These are phyloP conservation scores for Synanthedon tipuliformis DNA, from an alignment of 2,888 invertebrate species.

Conservation along the genomic window DNA sequence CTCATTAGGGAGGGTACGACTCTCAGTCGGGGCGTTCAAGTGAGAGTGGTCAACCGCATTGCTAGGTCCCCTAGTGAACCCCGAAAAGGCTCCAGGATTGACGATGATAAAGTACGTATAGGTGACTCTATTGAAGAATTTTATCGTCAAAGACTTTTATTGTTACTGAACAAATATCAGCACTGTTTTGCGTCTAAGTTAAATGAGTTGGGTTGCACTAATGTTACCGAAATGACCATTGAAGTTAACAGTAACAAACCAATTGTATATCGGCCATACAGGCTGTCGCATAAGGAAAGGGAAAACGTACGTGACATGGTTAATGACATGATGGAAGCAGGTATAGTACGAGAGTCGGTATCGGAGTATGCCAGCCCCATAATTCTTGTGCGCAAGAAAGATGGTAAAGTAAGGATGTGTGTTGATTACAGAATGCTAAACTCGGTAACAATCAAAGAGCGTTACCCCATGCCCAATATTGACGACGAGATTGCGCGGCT, in stretches of 20 bases:
- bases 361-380: conserved; percentile 15
- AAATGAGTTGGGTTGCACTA: too few relatives aligned
- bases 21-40: too few relatives aligned
- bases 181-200: too few relatives aligned
- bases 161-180: background rate
- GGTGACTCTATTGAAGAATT: conserved; percentile 1
- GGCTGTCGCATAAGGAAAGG: conserved; percentile 11
- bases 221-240: too few relatives aligned
- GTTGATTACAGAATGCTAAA: conserved; percentile 11
- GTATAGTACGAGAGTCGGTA: conserved; percentile 10
- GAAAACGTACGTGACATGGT: conserved; percentile 12
- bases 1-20: too few relatives aligned
- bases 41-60: background rate
- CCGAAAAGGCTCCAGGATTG: background rate
- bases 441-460: conserved; percentile 12
- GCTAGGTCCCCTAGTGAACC: background rate
- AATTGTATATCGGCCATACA: conserved; percentile 13
- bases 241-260: conserved; percentile 1
- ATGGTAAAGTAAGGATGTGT: conserved; percentile 6
- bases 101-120: background rate
- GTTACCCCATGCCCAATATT: conserved; percentile 12
- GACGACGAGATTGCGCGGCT: conserved; percentile 11
- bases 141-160: too few relatives aligned
- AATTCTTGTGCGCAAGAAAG: conserved; percentile 10
- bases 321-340: conserved; percentile 12